Evolutionary conservation across 1,140 invertebrate species (phyloP), one percentile per base, ranked within the genome.

Genomic region (Heliconius himera): DNA sequence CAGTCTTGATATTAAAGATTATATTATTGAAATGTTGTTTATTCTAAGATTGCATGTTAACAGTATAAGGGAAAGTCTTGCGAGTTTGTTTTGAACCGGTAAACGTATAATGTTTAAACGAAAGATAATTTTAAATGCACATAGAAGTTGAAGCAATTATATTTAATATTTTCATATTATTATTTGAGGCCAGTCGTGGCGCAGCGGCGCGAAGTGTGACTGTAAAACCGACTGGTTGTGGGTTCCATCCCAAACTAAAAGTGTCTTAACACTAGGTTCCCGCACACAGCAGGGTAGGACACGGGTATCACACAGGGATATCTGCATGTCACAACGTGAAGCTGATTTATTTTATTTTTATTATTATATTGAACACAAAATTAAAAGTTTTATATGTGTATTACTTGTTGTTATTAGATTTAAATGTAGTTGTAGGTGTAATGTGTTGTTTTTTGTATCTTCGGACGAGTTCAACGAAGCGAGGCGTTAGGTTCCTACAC

Each of bases 51-150:
- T 77, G 75, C 77, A 81, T 81, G 79, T 49, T 81, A 77, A 81
- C 77, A 77, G 77, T 81, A 81, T 77, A 77, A 77, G 79, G 75
- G 79, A 81, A 81, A 81, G 79, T 80, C 60, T 77, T 76, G 75
- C 73, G 36, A 70, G 74, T 60, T 73, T 77, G 76, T 81, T 76
- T 77, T 46, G 49, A 41, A 70, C 49, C 73, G 51, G 49, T 38
- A 33, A 74, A 36, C 20, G 51, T 60, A 38, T 66, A 66, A 66
- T 26, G 56, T 29, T 26, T 3, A 26, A 3, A 26, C 56, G n/a
- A 66, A 66, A 26, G 11, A 22, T 8, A 26, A 66, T 66, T 66
- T 66, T 29, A 66, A 56, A 66, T 11, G 2, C 4, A 66, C 22
- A 22, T 16, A 29, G 11, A 66, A 66, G 9, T 4, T 22, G 11